Evolutionary conservation across 2,888 invertebrate species (phyloP), one percentile per base, ranked within the genome.

Genomic region (Palloptera scutellata): DNA sequence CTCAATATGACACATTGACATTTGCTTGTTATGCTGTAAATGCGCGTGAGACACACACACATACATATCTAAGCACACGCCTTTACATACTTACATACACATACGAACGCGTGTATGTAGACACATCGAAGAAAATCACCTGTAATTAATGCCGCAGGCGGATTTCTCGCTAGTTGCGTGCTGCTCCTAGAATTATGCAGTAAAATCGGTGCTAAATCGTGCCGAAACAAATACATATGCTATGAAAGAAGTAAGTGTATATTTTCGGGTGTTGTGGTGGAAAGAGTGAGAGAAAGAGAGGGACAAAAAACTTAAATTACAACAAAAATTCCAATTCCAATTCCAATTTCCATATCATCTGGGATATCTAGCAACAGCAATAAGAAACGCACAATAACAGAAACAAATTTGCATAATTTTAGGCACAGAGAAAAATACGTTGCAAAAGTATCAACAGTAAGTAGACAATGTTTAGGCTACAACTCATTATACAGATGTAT

Each of bases 81-180:
- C n/a, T n/a, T n/a, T n/a, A n/a, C n/a, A n/a, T n/a, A n/a, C n/a
- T n/a, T n/a, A 15, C 11, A 11, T 11, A 11, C 30, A 48, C 48
- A 48, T 5, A 15, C 48, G 48, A 48, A 48, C 48, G 48, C 8
- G n/a, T n/a, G n/a, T n/a, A n/a, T n/a, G n/a, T n/a, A n/a, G n/a
- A n/a, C n/a, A n/a, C n/a, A 48, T 15, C 30, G 30, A 30, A 48
- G 48, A 48, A 48, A 48, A 48, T 48, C 48, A 48, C 48, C 48
- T 48, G 48, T 48, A 11, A 48, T 48, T 48, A 48, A 48, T 48
- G 48, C 48, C 48, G 10, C 48, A n/a, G 48, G 48, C 9, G 10
- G 48, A 48, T 48, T 10, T 48, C 11, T 48, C 48, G 15, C 48
- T 48, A 13, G 10, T 48, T 48, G 48, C 48, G 48, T 4, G 45